Percentiles rank a stretch among this genome's conserved stretches.
These are phyloP conservation scores for Drosophila sp. DNA, from an alignment of 1,140 invertebrate genomes.

Conservation along the genomic window DNA sequence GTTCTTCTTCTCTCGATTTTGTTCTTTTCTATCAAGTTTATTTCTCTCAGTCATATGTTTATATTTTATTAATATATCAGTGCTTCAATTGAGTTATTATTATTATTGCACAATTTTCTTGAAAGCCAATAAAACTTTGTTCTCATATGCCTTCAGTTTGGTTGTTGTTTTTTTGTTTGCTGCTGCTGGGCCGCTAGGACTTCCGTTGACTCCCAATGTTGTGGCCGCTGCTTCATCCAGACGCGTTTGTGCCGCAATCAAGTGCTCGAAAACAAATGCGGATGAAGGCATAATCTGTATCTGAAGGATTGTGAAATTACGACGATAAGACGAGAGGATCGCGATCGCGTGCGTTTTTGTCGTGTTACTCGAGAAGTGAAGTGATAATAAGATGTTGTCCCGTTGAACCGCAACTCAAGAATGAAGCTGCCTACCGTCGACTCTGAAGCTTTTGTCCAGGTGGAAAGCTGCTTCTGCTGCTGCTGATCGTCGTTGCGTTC, in stretches of 20 bases:
- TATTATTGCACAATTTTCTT: slow-evolving; percentile 74
- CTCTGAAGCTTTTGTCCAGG: slow-evolving; percentile 62
- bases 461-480: slow-evolving; percentile 24
- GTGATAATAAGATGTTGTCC: slow-evolving; percentile 37
- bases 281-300: slow-evolving; percentile 71
- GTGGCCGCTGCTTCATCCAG: slow-evolving; percentile 55
- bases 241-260: slow-evolving; percentile 75
- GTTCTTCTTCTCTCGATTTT: slow-evolving; percentile 1
- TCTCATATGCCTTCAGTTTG: slow-evolving; percentile 50
- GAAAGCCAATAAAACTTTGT: slow-evolving; percentile 54
- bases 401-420: slow-evolving; percentile 76
- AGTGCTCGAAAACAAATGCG: slow-evolving; percentile 75
- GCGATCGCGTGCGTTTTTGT: slow-evolving; percentile 28
- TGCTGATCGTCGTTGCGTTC: slow-evolving; percentile 17
- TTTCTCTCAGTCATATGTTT: slow-evolving; percentile 13
- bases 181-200: slow-evolving; percentile 6
- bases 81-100: slow-evolving; percentile 12
- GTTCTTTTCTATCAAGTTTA: slow-evolving; percentile 9
- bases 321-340: background rate
- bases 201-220: slow-evolving; percentile 5
- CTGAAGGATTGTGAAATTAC: slow-evolving; percentile 4
- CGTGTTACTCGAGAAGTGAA: slow-evolving; percentile 26
- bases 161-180: slow-evolving; percentile 10
- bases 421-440: slow-evolving; percentile 66
- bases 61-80: slow-evolving; percentile 28